Percentiles rank a stretch among this genome's conserved stretches.
These are phyloP conservation scores for Antigone vipio DNA, from an alignment of 2,113 vertebrate species.

Conservation along the genomic window DNA sequence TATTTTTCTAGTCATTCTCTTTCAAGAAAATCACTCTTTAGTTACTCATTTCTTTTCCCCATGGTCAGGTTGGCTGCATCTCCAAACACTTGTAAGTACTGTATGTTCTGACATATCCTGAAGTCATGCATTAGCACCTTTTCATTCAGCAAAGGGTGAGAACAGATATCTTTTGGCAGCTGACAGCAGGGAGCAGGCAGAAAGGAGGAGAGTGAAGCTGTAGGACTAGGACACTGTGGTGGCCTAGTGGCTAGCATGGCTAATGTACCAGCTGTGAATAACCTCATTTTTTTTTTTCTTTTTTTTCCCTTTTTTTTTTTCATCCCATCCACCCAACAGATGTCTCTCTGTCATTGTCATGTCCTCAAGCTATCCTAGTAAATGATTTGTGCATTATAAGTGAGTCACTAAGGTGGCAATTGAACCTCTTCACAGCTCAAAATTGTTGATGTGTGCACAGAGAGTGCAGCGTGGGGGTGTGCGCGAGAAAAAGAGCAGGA, in stretches of 20 bases:
- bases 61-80: conserved; percentile 79
- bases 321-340: conserved; percentile 73
- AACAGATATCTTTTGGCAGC: conserved; percentile 92
- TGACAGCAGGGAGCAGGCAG: conserved; percentile 79
- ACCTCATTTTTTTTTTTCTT: neutral
- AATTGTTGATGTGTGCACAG: conserved; percentile 76
- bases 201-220: conserved; percentile 66
- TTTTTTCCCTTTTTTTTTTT: neutral
- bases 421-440: conserved; percentile 80
- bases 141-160: conserved; percentile 87
- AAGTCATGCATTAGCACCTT: conserved; percentile 93
- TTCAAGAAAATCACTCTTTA: conserved; percentile 63
- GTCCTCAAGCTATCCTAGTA: conserved; percentile 78
- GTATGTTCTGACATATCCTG: conserved; percentile 90
- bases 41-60: conserved; percentile 73
- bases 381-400: conserved; percentile 77
- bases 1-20: conserved; percentile 1
- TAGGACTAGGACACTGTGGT: conserved; percentile 74
- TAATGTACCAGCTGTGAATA: conserved; percentile 79
- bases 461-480: conserved; percentile 34
- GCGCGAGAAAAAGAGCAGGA: neutral
- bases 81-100: conserved; percentile 83
- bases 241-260: conserved; percentile 78
- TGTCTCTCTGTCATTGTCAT: conserved; percentile 82
- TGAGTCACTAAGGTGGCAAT: conserved; percentile 79